Evolutionary conservation across 35 echinoderm and acorn worm genomes (phyloP).

Genomic region (Anneissia japonica): DNA sequence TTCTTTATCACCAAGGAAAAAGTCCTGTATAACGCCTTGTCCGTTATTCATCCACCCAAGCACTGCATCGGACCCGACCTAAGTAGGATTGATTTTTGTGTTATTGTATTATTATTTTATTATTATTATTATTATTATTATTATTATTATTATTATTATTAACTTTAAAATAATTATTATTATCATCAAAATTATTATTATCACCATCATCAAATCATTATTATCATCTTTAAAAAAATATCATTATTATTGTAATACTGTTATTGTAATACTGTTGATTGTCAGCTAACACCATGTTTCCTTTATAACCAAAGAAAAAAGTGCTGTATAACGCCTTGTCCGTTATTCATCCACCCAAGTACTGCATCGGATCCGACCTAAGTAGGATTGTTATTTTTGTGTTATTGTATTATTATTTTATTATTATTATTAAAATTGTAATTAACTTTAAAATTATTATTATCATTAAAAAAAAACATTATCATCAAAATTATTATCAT

Average conservation of each 20-base stretch:
- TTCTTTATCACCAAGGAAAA: constrained; percentile 33
- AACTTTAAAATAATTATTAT: no score
- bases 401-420: background rate
- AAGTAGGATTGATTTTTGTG: background rate
- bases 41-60: constrained; percentile 36
- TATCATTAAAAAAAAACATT: no score
- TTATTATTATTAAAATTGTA: no score
- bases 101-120: background rate
- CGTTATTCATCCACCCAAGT: constrained; percentile 25
- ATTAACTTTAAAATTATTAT: no score
- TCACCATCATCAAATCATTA: no score
- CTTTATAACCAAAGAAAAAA: constrained; percentile 41
- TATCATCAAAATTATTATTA: no score
- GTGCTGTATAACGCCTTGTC: constrained; percentile 32
- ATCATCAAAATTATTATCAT: no score
- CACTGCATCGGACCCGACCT: constrained; percentile 72
- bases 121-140: no score
- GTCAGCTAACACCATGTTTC: constrained; percentile 14
- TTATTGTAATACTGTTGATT: constrained; percentile 21
- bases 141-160: no score
- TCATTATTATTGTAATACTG: no score
- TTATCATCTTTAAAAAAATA: no score
- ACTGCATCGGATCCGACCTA: constrained; percentile 73
- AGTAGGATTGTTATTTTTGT: background rate
- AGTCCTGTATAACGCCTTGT: constrained; percentile 36